Percentiles rank a stretch among this genome's conserved stretches.
Evolutionary conservation across 1,140 invertebrate species (phyloP).

Genomic region (Camponotus floridanus): DNA sequence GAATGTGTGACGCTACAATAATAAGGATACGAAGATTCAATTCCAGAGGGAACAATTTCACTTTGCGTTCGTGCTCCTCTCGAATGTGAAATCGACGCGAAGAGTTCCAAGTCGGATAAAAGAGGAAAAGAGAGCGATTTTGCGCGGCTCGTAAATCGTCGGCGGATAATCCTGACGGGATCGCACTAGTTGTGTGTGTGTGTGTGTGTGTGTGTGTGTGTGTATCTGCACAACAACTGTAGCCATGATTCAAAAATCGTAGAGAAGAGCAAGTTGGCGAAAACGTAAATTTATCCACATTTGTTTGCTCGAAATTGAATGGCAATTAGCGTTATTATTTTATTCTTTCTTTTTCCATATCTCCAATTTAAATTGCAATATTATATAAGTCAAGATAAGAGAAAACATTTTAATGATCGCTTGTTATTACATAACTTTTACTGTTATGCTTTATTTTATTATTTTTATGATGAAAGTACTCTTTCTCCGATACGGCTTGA

Average conservation of each 20-base stretch:
- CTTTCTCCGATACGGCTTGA: constrained; percentile 9
- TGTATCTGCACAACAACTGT: constrained; percentile 47
- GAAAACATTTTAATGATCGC: constrained; percentile 9
- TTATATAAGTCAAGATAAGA: constrained; percentile 22
- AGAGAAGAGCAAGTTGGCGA: constrained; percentile 40
- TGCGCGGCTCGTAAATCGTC: constrained; percentile 69
- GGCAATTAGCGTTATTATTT: constrained; percentile 56
- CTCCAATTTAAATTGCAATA: constrained; percentile 18
- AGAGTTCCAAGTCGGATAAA: constrained; percentile 29
- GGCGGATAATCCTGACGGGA: constrained; percentile 70
- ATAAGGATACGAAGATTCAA: constrained; percentile 36
- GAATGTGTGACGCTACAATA: constrained; percentile 37
- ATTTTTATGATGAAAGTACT: constrained; percentile 16
- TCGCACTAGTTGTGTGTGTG: constrained; percentile 29
- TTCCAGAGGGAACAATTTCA: constrained; percentile 36
- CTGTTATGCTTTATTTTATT: constrained; percentile 36
- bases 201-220: too few species aligned
- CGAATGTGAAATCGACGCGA: constrained; percentile 65
- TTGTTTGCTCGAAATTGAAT: constrained; percentile 19
- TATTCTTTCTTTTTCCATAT: constrained; percentile 17
- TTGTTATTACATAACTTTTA: neutral
- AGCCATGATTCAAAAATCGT: constrained; percentile 69
- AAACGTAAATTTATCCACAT: constrained; percentile 65
- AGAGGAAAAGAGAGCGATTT: constrained; percentile 45
- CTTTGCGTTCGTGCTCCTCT: constrained; percentile 28